Base-by-base conservation (phyloP, 2,888 invertebrate species). In the Caenorhabditis sinica region DNA sequence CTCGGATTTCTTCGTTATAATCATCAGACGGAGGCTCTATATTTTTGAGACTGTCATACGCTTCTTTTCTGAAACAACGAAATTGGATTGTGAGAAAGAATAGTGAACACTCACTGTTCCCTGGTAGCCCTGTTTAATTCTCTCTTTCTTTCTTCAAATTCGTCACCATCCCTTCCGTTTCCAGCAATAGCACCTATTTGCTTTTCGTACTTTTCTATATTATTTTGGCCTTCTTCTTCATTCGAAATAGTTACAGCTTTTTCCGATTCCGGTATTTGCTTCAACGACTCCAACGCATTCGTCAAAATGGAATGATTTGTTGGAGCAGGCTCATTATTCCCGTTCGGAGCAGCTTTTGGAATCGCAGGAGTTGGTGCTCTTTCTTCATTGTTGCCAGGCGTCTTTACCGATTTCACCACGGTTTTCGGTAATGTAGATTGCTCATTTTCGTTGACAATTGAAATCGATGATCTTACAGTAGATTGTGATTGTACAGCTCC, bases 21-120 rank as follows among this genome's bases (percentile, higher is more conserved):
- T 58, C 45, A 53, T 68, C 58, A 40, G 30, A 61, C 49, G n/a
- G 23, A n/a, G 63, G 49, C 40, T 65, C 63, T 63, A 36, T 61
- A 20, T 61, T 20, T 58, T 49, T 56, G 23, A 20, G 36, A 43
- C 49, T 56, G 5, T 60, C 43, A 40, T 15, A 15, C 2, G 23
- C 30, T 65, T 45, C 25, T 49, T 13, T 6, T 20, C 56, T 56
- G 28, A 2, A 56, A 56, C 3, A 9, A 5, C 25, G 2, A 15
- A 15, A 0, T 15, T 25, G 13, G 8, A 28, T 1, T 5, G 8
- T 15, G 13, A 1, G 15, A 25, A 15, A 23, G 20, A 23, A 43
- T 25, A 25, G n/a, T n/a, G n/a, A n/a, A n/a, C 6, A 28, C 72
- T 56, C 17, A 61, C 60, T 33, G 51, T 51, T 61, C 43, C n/a